These are phyloP conservation scores for Gila orcuttii DNA, from an alignment of 2,113 vertebrate genomes.

Conservation along the genomic window DNA sequence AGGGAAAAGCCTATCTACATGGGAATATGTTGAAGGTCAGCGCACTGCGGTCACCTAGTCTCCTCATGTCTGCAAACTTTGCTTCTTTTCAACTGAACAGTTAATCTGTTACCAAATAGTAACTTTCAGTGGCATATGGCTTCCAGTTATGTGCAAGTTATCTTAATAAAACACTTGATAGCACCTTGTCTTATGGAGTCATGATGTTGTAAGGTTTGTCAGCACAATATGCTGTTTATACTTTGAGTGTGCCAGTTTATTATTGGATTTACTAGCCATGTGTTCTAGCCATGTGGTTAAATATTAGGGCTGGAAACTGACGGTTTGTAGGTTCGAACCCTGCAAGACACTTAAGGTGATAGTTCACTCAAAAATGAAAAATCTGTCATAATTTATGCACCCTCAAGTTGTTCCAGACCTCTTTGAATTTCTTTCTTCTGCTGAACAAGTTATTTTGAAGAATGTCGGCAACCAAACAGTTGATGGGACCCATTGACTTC, in stretches of 20 bases:
- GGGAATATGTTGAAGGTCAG: constrained; percentile 3
- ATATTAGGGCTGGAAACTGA: background rate
- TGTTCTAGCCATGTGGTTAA: background rate
- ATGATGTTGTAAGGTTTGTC: background rate
- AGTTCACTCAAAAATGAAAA: background rate
- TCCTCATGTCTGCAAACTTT: background rate
- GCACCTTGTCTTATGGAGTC: background rate
- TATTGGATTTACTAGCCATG: background rate
- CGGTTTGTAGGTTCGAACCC: background rate
- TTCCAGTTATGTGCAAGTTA: background rate
- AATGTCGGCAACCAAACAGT: background rate
- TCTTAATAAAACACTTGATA: background rate
- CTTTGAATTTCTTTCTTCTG: no score
- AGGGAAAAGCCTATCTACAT: background rate
- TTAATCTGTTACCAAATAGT: constrained; percentile 22
- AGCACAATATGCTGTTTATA: background rate
- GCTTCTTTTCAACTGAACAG: background rate
- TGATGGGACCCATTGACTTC: background rate
- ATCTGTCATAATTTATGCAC: background rate
- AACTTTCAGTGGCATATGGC: background rate
- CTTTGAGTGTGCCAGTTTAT: background rate
- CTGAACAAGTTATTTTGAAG: background rate
- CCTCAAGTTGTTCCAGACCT: background rate
- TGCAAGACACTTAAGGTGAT: background rate
- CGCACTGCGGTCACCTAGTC: background rate